Evolutionary conservation across 1,140 invertebrate species (phyloP), one percentile per base, ranked within the genome.

Genomic region (Brachionus angularis): DNA sequence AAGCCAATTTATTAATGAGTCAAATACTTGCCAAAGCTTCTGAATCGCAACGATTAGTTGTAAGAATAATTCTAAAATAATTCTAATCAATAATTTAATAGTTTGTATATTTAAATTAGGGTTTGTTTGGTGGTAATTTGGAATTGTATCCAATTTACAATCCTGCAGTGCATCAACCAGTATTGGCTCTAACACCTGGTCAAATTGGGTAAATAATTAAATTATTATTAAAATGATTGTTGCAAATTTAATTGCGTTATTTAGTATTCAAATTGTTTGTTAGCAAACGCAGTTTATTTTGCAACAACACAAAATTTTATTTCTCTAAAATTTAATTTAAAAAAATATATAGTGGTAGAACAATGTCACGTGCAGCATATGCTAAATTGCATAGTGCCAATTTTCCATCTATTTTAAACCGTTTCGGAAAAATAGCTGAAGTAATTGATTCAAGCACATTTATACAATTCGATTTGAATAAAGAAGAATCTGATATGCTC

Each of bases 331-430:
- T 12, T 50, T 50, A 1, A 2, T 3, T 50, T 50, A 12, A 50
- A 18, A n/a, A n/a, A n/a, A n/a, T n/a, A n/a, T n/a, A n/a, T n/a
- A n/a, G n/a, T 27, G 67, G 46, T n/a, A 23, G 42, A 27, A 70
- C 52, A 7, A 36, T 62, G 34, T 62, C 71, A 4, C 52, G 81
- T 47, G 79, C 79, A 39, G 79, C 79, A 10, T 81, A 80, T 74
- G 79, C 80, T 25, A 75, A 76, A 46, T 75, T 82, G 7, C 78
- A 79, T 70, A 74, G 76, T 21, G 76, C 77, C 21, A 78, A 79
- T 2, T 82, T 82, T 67, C 76, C 77, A 27, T 75, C 76, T 0
- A 74, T 82, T 10, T 58, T 80, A 3, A 79, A 81, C 71, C 75
- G 77, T 33, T 76, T 77, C 71, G 77, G 77, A 1, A 79, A 81